Evolutionary conservation across 2,888 invertebrate species (phyloP).

Genomic region (Sclerodermus sp.): DNA sequence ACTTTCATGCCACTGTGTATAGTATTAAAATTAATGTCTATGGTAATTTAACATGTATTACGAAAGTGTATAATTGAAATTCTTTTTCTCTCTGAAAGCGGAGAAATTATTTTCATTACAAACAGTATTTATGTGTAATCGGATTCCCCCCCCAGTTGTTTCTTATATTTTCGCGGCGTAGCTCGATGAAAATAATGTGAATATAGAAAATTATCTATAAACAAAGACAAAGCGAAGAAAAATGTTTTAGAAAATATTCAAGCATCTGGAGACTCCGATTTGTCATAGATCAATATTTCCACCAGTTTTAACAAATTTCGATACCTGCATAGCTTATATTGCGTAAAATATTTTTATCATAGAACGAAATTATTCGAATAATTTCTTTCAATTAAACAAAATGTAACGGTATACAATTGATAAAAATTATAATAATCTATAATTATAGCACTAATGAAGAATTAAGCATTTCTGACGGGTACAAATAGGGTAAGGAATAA

Average conservation of each 20-base stretch:
- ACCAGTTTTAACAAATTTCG: conserved; percentile 14
- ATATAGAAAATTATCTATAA: not conserved
- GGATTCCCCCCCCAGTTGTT: not conserved
- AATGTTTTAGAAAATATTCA: conserved; percentile 4
- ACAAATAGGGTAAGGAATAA: conserved; percentile 52
- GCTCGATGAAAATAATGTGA: not conserved
- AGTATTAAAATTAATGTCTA: not conserved
- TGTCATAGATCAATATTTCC: conserved; percentile 7
- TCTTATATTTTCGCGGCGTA: not conserved
- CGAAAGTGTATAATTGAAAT: not conserved
- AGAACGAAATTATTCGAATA: conserved; percentile 15
- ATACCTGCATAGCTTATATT: conserved; percentile 10
- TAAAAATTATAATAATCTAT: conserved; percentile 27
- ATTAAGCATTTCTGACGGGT: conserved; percentile 52
- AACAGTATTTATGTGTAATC: not conserved
- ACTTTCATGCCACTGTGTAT: not conserved
- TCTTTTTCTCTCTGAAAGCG: not conserved
- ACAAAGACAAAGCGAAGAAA: not conserved
- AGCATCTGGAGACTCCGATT: conserved; percentile 11
- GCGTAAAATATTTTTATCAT: conserved; percentile 30
- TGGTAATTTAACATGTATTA: not conserved
- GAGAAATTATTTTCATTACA: not conserved
- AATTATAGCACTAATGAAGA: conserved; percentile 30
- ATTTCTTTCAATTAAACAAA: conserved; percentile 20
- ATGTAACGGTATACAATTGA: conserved; percentile 19